Evolutionary conservation across 2,888 invertebrate species (phyloP), one percentile per base, ranked within the genome.

Genomic region (Liposcelis brunnea): DNA sequence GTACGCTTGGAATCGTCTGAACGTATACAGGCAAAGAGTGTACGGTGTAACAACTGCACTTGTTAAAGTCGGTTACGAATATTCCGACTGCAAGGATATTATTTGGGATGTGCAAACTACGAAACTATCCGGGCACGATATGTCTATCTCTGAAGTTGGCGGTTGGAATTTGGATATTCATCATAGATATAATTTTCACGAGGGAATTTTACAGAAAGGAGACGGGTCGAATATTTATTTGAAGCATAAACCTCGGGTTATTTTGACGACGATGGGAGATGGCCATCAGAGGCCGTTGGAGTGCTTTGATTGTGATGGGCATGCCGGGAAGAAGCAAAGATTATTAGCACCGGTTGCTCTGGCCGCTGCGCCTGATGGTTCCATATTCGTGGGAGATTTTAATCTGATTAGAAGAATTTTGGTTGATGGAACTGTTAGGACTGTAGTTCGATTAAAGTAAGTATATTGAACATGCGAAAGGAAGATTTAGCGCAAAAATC

Each of bases 81-180:
- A 97, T 63, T 80, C 75, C 37, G 86, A 86, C 55, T 95, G 97
- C 61, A 80, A 80, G 55, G 80, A 84, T 58, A 76, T 91, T 36
- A 86, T 95, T 55, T 98, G 97, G 97, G 89, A 91, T 58, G 86
- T 86, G 18, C 89, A 93, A 60, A 90, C 91, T 1, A 91, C 93
- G 0, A 91, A 90, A 54, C 66, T 98, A 38, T 89, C 89, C 55
- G 97, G 95, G 1, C 91, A 90, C 59, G 93, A 94, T 58, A 89
- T 95, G 84, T 86, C 86, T 49, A 93, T 94, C 42, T 93, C 93
- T 0, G 93, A 93, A 64, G 86, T 94, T 33, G 95, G 94, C 1
- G 93, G 91, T 11, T 97, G 95, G 95, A 94, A 95, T 63, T 69
- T 98, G 53, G 91, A 97, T 61, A 90, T 95, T 51, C 95, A 97